Percentiles rank a stretch among this genome's conserved stretches.
Evolutionary conservation across 2,797 vertebrate genomes (phyloP).

Genomic region (Podarcis siculus): DNA sequence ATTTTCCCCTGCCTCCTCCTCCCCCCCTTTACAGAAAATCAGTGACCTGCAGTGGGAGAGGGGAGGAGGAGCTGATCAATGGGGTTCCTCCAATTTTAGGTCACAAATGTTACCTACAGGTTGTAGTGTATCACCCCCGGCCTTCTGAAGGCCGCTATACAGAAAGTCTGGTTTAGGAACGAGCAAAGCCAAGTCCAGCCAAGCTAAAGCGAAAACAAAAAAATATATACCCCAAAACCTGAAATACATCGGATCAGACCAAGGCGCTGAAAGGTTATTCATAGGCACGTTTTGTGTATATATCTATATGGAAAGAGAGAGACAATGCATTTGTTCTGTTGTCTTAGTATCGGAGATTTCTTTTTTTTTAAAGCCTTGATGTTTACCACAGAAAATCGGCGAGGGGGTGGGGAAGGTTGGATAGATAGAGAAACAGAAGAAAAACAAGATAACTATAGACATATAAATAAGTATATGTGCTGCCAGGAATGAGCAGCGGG

Average conservation of each 20-base stretch:
- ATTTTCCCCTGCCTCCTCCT: background rate
- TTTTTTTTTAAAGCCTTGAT: conserved; percentile 30
- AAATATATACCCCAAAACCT: conserved; percentile 84
- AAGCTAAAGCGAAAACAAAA: conserved; percentile 70
- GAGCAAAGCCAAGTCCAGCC: background rate
- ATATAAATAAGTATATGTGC: background rate
- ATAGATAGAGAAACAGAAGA: background rate
- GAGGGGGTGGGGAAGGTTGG: background rate
- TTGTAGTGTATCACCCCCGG: conserved; percentile 80
- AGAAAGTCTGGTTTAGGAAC: conserved; percentile 60
- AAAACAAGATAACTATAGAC: background rate
- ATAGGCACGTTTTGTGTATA: conserved; percentile 83
- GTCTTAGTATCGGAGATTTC: conserved; percentile 63
- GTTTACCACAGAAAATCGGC: conserved; percentile 47
- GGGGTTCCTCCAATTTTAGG: conserved; percentile 75
- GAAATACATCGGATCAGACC: conserved; percentile 88
- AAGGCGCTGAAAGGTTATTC: conserved; percentile 96
- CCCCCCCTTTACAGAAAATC: background rate
- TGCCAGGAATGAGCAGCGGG: background rate
- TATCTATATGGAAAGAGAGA: background rate
- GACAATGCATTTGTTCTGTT: conserved; percentile 32
- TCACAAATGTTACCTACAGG: conserved; percentile 81
- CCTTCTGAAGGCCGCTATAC: conserved; percentile 75
- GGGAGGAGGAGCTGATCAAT: conserved; percentile 54
- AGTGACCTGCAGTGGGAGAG: conserved; percentile 38